A percentile compares a stretch with the other conserved stretches of the same genome.
Conservation (phyloP, 2,113 vertebrate species). For the Pan troglodytes region DNA sequence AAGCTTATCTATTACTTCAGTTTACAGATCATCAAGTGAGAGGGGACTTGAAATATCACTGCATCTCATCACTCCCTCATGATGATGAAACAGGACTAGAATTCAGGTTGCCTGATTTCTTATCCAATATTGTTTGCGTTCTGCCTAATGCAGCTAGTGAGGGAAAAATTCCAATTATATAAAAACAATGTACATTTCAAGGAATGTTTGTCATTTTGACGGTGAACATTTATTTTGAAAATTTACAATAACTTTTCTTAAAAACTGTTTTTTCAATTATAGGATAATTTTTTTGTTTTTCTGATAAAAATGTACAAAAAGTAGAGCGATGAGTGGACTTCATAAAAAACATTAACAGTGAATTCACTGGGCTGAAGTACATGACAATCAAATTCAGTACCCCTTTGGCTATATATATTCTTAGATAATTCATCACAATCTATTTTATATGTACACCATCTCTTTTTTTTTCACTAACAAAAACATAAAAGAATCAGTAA, state of each 20-base stretch:
- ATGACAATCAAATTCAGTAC: not conserved
- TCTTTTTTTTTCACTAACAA: not conserved
- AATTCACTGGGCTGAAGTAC: not conserved
- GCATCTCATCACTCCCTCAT: not conserved
- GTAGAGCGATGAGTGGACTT: slow-evolving; percentile 1
- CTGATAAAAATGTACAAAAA: slow-evolving; percentile 30
- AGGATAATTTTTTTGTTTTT: not conserved
- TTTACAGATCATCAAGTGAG: slow-evolving; percentile 51
- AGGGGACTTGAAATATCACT: not conserved
- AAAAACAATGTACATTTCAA: not conserved
- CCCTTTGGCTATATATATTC: not conserved
- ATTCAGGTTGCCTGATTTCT: not conserved
- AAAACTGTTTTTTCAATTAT: not conserved
- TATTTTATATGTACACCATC: not conserved
- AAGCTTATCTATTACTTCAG: slow-evolving; percentile 39
- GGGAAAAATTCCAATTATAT: not conserved
- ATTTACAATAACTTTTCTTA: not conserved
- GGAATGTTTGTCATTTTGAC: slow-evolving; percentile 14
- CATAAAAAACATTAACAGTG: not conserved
- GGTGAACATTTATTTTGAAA: slow-evolving; percentile 41
- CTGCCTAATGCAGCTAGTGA: not conserved
- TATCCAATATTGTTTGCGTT: not conserved
- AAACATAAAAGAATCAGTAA: slow-evolving; percentile 21
- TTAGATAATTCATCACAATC: slow-evolving; percentile 9
- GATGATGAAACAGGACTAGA: not conserved